phyloP scores from a whole-genome alignment of 1,140 invertebrate species.

The Pseudomyrmex concolor region DNA sequence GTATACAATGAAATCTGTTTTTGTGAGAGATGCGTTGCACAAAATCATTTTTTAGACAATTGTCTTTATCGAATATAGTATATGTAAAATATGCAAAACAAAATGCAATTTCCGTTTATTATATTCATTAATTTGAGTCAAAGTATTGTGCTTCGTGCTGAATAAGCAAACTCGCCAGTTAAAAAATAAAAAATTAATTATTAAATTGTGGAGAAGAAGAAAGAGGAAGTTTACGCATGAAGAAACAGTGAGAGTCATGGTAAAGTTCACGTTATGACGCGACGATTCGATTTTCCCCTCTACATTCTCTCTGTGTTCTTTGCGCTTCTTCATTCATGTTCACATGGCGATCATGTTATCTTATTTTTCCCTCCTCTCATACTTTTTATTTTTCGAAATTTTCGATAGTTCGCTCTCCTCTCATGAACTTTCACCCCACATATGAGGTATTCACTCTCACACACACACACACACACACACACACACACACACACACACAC shows the following conservation, averaged over 20 bases:
- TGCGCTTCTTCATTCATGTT: constrained; percentile 35
- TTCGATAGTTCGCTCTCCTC: constrained; percentile 16
- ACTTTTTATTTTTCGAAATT: constrained; percentile 21
- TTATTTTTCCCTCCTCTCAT: background rate
- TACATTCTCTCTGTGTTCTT: too few species aligned
- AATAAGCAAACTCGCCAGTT: background rate
- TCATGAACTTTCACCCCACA: background rate
- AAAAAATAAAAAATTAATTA: constrained; percentile 6
- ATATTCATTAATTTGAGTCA: background rate
- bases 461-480: too few species aligned
- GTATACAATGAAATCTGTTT: background rate
- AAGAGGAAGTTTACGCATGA: background rate
- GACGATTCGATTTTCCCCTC: background rate
- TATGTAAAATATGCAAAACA: background rate
- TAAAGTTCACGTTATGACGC: constrained; percentile 29
- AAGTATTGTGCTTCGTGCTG: background rate
- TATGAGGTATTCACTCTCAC: background rate
- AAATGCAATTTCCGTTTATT: background rate
- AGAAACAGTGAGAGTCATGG: constrained; percentile 38
- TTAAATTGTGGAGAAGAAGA: too few species aligned
- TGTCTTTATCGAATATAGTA: too few species aligned
- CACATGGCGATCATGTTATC: background rate
- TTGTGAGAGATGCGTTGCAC: too few species aligned
- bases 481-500: too few species aligned
- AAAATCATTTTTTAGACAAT: too few species aligned